Conservation (phyloP, 2,888 invertebrate genomes). For the Lochmaea crataegi region DNA sequence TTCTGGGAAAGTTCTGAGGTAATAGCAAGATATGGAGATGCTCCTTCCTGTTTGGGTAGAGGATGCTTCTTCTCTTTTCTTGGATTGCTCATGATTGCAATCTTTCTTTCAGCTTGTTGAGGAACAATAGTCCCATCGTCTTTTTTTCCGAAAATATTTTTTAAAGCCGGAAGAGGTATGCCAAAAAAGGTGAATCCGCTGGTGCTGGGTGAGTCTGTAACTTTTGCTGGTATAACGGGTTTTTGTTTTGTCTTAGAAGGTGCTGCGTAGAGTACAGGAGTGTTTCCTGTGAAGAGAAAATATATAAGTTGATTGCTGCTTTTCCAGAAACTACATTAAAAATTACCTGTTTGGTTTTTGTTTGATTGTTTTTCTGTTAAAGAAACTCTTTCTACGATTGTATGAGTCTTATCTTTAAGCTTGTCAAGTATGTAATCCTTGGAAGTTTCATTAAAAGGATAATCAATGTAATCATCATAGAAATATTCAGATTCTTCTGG, state of each 20-base stretch:
- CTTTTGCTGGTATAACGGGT: constrained; percentile 57
- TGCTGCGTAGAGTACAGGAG: constrained; percentile 72
- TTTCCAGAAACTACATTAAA: too few species aligned
- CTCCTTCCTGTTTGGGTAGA: constrained; percentile 14
- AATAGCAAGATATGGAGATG: constrained; percentile 18
- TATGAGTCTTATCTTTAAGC: constrained; percentile 29
- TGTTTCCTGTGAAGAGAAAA: constrained; percentile 64
- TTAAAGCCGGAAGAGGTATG: constrained; percentile 80
- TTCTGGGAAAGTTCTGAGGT: neutral
- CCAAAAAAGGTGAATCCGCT: constrained; percentile 87
- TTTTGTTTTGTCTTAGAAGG: constrained; percentile 58
- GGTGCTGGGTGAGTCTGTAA: constrained; percentile 66
- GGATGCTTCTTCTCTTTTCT: constrained; percentile 24
- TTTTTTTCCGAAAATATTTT: constrained; percentile 68
- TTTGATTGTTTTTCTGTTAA: constrained; percentile 46
- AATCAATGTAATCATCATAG: constrained; percentile 86
- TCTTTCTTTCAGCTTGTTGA: constrained; percentile 52
- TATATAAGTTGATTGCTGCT: neutral
- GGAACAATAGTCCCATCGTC: constrained; percentile 51
- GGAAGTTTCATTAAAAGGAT: constrained; percentile 74
- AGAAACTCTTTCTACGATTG: constrained; percentile 37
- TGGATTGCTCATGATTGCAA: constrained; percentile 59
- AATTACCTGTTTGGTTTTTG: constrained; percentile 47
- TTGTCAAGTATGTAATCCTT: constrained; percentile 45
- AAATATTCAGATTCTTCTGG: constrained; percentile 85